phyloP scores from a whole-genome alignment of 2,113 vertebrate species.

The Cygnus buccinator region DNA sequence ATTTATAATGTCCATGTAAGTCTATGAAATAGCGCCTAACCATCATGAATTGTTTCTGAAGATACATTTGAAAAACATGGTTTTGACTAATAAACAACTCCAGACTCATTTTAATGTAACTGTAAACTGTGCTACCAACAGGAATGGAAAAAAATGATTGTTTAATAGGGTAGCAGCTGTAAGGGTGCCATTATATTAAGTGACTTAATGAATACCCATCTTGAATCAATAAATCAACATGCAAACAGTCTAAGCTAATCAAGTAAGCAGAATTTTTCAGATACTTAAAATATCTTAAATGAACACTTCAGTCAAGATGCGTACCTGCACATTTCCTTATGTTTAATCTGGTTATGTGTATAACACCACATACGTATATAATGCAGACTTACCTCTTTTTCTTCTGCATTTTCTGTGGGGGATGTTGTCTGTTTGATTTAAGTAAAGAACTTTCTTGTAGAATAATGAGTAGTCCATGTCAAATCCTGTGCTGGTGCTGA shows the following conservation, averaged over 20 bases:
- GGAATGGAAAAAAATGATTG: slow-evolving; percentile 21
- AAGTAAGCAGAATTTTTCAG: slow-evolving; percentile 66
- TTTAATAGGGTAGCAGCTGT: slow-evolving; percentile 47
- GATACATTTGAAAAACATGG: neutral
- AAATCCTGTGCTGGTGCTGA: neutral
- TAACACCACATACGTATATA: neutral
- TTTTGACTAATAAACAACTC: slow-evolving; percentile 23
- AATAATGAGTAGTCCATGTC: neutral
- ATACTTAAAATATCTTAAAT: slow-evolving; percentile 68
- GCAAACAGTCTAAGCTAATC: slow-evolving; percentile 77
- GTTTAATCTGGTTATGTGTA: slow-evolving; percentile 53
- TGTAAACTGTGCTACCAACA: slow-evolving; percentile 31
- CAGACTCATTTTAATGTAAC: slow-evolving; percentile 22
- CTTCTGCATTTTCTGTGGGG: neutral
- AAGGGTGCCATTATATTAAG: slow-evolving; percentile 71
- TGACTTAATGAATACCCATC: slow-evolving; percentile 77
- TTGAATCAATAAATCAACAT: slow-evolving; percentile 77
- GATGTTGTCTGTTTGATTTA: neutral
- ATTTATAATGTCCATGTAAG: neutral
- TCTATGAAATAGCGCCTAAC: neutral
- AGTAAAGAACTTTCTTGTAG: neutral
- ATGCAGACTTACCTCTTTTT: neutral
- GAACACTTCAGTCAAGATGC: slow-evolving; percentile 68
- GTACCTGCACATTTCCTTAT: slow-evolving; percentile 37
- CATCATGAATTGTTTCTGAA: neutral